Conservation (phyloP, 2,797 vertebrate species). For the Megalops cyprinoides region DNA sequence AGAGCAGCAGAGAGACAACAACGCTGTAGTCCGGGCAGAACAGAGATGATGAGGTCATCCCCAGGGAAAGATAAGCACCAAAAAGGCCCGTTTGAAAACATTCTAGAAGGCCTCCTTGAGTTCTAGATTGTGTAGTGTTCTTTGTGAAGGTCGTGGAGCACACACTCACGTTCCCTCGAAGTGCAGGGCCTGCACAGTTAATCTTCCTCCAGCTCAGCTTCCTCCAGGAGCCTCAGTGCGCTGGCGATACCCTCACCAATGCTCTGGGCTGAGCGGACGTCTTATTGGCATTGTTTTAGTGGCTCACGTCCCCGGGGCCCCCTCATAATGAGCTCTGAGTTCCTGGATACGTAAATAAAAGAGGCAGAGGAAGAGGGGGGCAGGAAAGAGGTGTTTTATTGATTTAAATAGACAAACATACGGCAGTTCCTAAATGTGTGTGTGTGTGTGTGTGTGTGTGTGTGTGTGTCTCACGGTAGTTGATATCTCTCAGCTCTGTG, state of each 20-base stretch:
- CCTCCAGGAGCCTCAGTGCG: constrained; percentile 14
- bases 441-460: constrained; percentile 27
- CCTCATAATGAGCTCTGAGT: constrained; percentile 21
- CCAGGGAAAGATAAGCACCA: not conserved
- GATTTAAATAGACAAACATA: not conserved
- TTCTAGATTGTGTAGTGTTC: constrained; percentile 16
- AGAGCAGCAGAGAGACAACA: constrained; percentile 11
- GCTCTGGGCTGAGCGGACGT: not conserved
- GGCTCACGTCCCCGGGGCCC: constrained; percentile 7
- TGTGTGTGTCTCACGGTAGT: constrained; percentile 11
- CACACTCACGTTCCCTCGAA: constrained; percentile 6
- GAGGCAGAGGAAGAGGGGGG: constrained; percentile 5
- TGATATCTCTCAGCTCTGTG: constrained; percentile 21
- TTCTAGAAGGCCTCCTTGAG: not conserved
- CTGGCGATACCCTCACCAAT: not conserved
- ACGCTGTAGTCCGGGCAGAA: not conserved
- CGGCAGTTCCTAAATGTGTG: constrained; percentile 33
- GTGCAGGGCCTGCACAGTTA: constrained; percentile 21
- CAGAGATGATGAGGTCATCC: constrained; percentile 22
- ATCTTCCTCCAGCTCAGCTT: constrained; percentile 18
- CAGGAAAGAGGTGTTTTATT: constrained; percentile 13
- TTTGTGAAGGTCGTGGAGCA: not conserved
- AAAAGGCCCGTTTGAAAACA: not conserved
- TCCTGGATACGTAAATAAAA: constrained; percentile 34
- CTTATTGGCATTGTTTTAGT: constrained; percentile 30